Evolutionary conservation across 1,140 invertebrate species (phyloP).

Genomic region (Kradibia gibbosae): DNA sequence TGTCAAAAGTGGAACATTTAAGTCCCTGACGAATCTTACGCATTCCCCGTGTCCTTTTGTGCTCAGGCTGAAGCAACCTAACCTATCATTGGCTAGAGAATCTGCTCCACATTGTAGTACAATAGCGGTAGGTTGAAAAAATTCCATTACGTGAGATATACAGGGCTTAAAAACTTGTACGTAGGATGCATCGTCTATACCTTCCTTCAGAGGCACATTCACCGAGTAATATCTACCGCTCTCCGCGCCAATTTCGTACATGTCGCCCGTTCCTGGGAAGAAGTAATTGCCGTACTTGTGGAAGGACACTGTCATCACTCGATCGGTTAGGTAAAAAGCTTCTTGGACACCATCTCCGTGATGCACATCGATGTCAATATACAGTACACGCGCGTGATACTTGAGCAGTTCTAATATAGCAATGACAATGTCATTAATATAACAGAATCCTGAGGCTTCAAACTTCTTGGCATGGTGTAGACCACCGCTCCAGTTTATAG

Average conservation of each 20-base stretch:
- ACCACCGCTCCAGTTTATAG: conserved; percentile 99
- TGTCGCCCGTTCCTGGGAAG: conserved; percentile 98
- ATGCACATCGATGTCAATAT: conserved; percentile 99
- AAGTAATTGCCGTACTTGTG: conserved; percentile 99
- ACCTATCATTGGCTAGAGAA: conserved; percentile 94
- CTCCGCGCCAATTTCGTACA: conserved; percentile 97
- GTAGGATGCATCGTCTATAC: conserved; percentile 96
- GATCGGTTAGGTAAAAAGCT: conserved; percentile 98
- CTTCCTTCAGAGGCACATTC: conserved; percentile 97
- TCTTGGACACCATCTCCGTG: conserved; percentile 99
- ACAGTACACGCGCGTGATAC: conserved; percentile 95
- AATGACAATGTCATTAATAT: conserved; percentile 99
- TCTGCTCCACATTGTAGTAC: conserved; percentile 99
- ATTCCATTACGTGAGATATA: conserved; percentile 95
- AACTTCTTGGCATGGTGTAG: conserved; percentile 99
- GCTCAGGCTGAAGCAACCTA: conserved; percentile 91
- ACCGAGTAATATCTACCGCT: conserved; percentile 96
- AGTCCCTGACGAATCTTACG: conserved; percentile 95
- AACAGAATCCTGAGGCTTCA: conserved; percentile 98
- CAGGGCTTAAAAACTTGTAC: conserved; percentile 95
- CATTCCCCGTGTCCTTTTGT: conserved; percentile 96
- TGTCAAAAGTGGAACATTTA: conserved; percentile 94
- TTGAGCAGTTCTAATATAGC: conserved; percentile 97
- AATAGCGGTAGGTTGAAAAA: conserved; percentile 96
- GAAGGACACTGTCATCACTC: conserved; percentile 99